These are phyloP conservation scores for Botia almorhae DNA, from an alignment of 2,797 vertebrate species.

Conservation along the genomic window DNA sequence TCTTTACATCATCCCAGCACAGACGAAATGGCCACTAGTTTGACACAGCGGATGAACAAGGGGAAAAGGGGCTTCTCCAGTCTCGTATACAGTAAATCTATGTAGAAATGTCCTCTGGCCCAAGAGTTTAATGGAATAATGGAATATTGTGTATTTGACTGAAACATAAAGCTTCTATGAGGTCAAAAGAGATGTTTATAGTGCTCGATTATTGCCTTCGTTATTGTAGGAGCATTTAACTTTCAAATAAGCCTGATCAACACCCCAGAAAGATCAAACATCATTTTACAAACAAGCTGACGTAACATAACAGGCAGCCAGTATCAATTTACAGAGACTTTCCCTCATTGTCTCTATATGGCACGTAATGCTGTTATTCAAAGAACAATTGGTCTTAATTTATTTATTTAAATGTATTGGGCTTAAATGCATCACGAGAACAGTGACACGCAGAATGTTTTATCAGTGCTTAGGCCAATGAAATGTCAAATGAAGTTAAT, in stretches of 20 bases:
- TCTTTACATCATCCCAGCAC: constrained; percentile 72
- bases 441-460: constrained; percentile 34
- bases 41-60: constrained; percentile 5
- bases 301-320: neutral
- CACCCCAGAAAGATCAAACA: neutral
- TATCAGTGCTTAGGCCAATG: constrained; percentile 30
- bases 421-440: neutral
- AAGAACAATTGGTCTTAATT: neutral
- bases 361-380: constrained; percentile 16
- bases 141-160: neutral
- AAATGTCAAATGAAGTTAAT: constrained; percentile 24
- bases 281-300: neutral
- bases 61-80: neutral
- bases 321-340: neutral
- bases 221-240: neutral
- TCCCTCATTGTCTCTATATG: constrained; percentile 24
- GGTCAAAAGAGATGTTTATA: neutral
- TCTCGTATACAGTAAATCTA: neutral
- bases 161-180: neutral
- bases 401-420: neutral
- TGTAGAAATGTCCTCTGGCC: neutral
- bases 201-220: neutral
- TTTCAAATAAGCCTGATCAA: neutral
- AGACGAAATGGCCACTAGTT: constrained; percentile 51
- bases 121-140: too few species aligned